Percentiles rank a stretch among this genome's conserved stretches.
phyloP scores from a whole-genome alignment of 92 coral and sea anemone species.

The Heteractis magnifica region DNA sequence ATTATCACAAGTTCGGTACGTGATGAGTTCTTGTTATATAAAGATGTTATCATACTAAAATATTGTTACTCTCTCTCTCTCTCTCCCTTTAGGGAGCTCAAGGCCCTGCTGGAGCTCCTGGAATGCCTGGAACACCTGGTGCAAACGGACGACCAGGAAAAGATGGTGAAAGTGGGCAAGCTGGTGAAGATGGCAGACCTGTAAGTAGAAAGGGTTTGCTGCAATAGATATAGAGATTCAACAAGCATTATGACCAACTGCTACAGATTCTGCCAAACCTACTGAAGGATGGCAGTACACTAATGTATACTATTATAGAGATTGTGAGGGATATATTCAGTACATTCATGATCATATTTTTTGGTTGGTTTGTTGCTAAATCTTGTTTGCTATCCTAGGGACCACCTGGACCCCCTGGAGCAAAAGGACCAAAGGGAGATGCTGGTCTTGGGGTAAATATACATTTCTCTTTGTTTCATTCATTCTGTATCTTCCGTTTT shows the following conservation, averaged over 20 bases:
- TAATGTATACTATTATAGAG: too few relatives aligned
- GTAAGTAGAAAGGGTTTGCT: slow-evolving; percentile 25
- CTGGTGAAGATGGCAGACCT: slow-evolving; percentile 64
- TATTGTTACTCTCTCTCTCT: too few relatives aligned
- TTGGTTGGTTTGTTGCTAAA: too few relatives aligned
- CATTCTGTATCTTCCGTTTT: background rate
- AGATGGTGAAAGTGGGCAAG: slow-evolving; percentile 49
- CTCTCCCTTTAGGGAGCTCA: slow-evolving; percentile 24
- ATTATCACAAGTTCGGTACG: too few relatives aligned
- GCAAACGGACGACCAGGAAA: slow-evolving; percentile 54
- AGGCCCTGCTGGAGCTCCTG: slow-evolving; percentile 48
- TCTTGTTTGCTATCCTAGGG: slow-evolving; percentile 26
- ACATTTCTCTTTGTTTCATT: background rate
- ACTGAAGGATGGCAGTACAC: too few relatives aligned
- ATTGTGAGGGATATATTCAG: too few relatives aligned
- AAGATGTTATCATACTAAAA: too few relatives aligned
- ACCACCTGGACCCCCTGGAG: slow-evolving; percentile 48
- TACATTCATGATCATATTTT: too few relatives aligned
- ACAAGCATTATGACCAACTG: too few relatives aligned
- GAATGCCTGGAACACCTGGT: slow-evolving; percentile 48
- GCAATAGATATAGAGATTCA: too few relatives aligned
- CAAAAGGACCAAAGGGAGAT: slow-evolving; percentile 72
- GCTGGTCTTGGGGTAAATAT: slow-evolving; percentile 37
- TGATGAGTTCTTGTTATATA: too few relatives aligned
- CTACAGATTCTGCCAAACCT: too few relatives aligned